Base-by-base conservation (phyloP, 2,113 vertebrate genomes). In the Hemiscyllium ocellatum region DNA sequence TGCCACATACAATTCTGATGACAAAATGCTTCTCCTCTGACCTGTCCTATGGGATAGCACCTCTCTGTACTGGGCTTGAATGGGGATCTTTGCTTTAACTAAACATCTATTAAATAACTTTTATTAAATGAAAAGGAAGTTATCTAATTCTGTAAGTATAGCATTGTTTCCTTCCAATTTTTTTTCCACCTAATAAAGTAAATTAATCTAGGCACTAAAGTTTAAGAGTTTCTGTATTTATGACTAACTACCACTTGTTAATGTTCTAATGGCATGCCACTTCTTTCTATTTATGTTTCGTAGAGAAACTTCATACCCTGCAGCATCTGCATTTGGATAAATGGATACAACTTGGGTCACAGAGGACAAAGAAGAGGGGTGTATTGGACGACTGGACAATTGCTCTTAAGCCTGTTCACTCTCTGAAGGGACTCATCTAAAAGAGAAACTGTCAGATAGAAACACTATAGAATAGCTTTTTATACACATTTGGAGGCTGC, bases 401-500 rank as follows among this genome's bases (percentile, higher is more conserved):
- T 66, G 37, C 26, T 93, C 61, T 93, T 33, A 37, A 66, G 68
- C 68, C 66, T 70, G 68, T 29, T 70, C 33, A 29, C 42, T 72
- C 66, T 70, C 93, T 72, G 68, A 66, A 93, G 89, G 93, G 68
- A 95, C 91, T 69, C 8, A 15, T 95, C 37, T 13, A 95, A 72
- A 42, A 95, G 93, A 72, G 68, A 95, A 50, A 72, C 42, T 95
- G 68, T 95, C 93, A 95, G 68, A 13, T 95, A 72, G 93, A 72
- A 47, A 95, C 93, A 72, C 93, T 95, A 72, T 22, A 70, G 94
- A 29, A 95, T n/a, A 52, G 94, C 94, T 52, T 95, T 72, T 72
- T 95, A 33, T 72, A 52, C 94, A 95, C 94, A 72, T 72, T 72
- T 95, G 42, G 94, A 95, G 69, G 22, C 94, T 95, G 68, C 94